Base-by-base conservation (phyloP, 1,140 invertebrate genomes). In the Sitophilus oryzae region DNA sequence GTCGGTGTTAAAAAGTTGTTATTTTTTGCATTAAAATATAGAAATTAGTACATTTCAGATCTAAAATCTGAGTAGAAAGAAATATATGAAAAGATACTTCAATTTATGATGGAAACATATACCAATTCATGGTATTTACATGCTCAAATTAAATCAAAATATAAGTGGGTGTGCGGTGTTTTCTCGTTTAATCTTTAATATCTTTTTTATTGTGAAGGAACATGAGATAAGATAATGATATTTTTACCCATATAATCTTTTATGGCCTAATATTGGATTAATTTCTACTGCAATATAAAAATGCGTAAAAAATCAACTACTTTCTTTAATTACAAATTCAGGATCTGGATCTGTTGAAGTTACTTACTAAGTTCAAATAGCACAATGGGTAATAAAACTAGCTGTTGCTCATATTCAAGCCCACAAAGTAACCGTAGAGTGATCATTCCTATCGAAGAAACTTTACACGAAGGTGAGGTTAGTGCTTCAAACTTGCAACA, bases 401-500 rank as follows among this genome's bases (percentile, higher is more conserved):
- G 85, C 71, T 88, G 85, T 70, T 88, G 84, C 68, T 79, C 81
- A n/a, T 83, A 83, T 67, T 81, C 82, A 22, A 85, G 82, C 71
- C 82, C 84, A 22, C 79, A 77, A 57, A 54, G 63, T 20, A 69
- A 61, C 54, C 68, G 71, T 51, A 60, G 67, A 40, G 67, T 70
- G 4, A 65, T 70, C 16, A 65, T 66, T 25, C 67, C 78, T 18
- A 75, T 81, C 40, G 85, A 88, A 67, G 83, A 87, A 63, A 80
- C 82, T 52, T 74, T 86, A 46, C 80, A 82, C 3, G 81, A 89
- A 62, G 81, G 83, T 58, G 86, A 89, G 72, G 82, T 88, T 61
- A 93, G 88, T 71, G 80, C 83, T 45, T 84, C 84, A 60, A 96
- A 95, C 77, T 79, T 98, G 47, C 96, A 96, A 73, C 96, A 99